Base-by-base conservation (phyloP, 2,113 vertebrate species). In the Puffinus mauretanicus region DNA sequence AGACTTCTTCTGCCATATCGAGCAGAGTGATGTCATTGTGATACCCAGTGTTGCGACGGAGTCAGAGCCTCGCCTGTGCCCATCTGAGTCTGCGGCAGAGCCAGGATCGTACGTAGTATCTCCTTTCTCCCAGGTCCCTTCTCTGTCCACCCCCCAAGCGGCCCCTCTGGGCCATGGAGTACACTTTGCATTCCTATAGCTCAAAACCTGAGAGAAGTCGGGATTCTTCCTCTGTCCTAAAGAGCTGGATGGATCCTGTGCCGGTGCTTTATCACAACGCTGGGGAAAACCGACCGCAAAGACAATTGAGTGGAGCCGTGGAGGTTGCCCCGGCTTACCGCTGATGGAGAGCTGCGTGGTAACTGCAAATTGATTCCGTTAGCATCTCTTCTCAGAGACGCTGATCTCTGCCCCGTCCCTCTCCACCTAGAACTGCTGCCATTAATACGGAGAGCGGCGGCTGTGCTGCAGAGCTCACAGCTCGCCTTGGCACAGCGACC, bases 81-180 rank as follows among this genome's bases (percentile, higher is more conserved):
- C 11, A 7, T 2, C 14, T 3, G 16, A 42, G 58, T 24, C 29
- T 2, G 1, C 19, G 30, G 60, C 77, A 81, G 60, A 72, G 30
- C 49, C 49, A 18, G 49, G 66, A 49, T 42, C 6, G 1, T 34
- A 25, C 1, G 0, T 13, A 13, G 27, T 4, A 10, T 26, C 44
- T 38, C 38, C 76, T 19, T 61, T 30, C 38, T 81, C n/a, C 30
- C 18, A 27, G 30, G n/a, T 47, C 34, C 34, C 17, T 52, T 62
- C 52, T 58, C 65, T 29, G 26, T 25, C 54, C 55, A 11, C 54
- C 34, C 47, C 40, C 20, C 67, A 47, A 0, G 67, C 38, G 8
- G 19, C 51, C 8, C 26, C 51, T 27, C 36, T 8, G 25, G 61
- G 38, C n/a, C 20, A 2, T 9, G 40, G 46, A 47, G 10, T 34